These are phyloP conservation scores for Marcusenius ussheri DNA, from an alignment of 2,113 vertebrate genomes.

Conservation along the genomic window DNA sequence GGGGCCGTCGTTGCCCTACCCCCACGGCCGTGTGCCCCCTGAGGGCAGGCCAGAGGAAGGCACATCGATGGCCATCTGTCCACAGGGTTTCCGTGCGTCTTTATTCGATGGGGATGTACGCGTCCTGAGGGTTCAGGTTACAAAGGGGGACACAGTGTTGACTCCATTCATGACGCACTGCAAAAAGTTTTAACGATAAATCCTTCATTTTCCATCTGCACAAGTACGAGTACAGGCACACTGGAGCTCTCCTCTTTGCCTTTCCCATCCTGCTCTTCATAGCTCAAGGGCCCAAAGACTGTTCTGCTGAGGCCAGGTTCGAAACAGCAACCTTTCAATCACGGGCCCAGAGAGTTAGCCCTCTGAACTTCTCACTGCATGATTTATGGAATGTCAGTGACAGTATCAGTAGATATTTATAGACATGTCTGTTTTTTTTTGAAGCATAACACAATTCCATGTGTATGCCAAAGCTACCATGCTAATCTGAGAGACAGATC, in stretches of 20 bases:
- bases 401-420: background rate
- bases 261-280: background rate
- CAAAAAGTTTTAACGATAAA: background rate
- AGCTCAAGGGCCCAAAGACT: background rate
- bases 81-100: background rate
- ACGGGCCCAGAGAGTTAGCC: background rate
- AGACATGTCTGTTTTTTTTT: background rate
- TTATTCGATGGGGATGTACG: background rate
- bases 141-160: background rate
- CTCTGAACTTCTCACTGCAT: background rate
- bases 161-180: background rate
- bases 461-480: background rate
- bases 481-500: background rate
- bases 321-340: background rate
- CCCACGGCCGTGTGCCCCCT: background rate
- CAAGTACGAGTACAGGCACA: background rate
- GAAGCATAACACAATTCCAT: background rate
- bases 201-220: background rate
- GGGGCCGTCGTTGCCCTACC: background rate
- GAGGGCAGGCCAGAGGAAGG: background rate
- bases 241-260: background rate
- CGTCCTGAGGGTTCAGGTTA: background rate
- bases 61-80: background rate
- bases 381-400: background rate
- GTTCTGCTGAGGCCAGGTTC: background rate